Evolutionary conservation across 2,113 vertebrate genomes (phyloP), one percentile per base, ranked within the genome.

Genomic region (Corynorhinus townsendii): DNA sequence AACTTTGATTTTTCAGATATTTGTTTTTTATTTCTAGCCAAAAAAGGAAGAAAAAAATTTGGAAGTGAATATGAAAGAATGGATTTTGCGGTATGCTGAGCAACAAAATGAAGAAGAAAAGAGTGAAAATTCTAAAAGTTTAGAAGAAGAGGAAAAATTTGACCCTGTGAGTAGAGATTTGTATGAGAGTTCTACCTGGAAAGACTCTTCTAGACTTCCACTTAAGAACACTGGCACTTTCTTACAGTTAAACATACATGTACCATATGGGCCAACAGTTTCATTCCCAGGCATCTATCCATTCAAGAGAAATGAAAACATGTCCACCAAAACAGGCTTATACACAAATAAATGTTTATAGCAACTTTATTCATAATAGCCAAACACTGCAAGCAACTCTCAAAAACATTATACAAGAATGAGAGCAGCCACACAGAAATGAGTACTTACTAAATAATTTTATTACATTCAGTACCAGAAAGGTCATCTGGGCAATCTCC

Each of bases 31-130:
- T 97, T 96, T 7, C 81, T 94, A 98, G 97, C 95, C 98, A 97
- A 95, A 5, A 0, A 96, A 97, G 56, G 96, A 97, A 59, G 92
- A 30, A 73, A 98, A 99, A 84, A 98, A 98, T 17, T 97, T 98
- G 77, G 98, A 98, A 62, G 92, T 98, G 14, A 99, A 97, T 92
- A 96, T 99, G 99, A 99, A 99, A 95, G 99, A 99, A 76, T 99
- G 99, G 99, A 99, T 99, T 95, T 98, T 99, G 82, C 98, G 68
- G 26, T 99, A 99, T 0, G 99, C 99, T 0, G 99, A 99, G 94
- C 99, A 99, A 73, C 98, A 99, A 86, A 98, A 98, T 66, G 98
- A 99, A 86, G 99, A 99, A 20, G 99, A 99, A 52, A 99, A 98
- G 19, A 98, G 97, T 20, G 98, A 98, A 15, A 89, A 89, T 47